Conservation (phyloP, 2,113 vertebrate species). For the Ptyas mucosa region DNA sequence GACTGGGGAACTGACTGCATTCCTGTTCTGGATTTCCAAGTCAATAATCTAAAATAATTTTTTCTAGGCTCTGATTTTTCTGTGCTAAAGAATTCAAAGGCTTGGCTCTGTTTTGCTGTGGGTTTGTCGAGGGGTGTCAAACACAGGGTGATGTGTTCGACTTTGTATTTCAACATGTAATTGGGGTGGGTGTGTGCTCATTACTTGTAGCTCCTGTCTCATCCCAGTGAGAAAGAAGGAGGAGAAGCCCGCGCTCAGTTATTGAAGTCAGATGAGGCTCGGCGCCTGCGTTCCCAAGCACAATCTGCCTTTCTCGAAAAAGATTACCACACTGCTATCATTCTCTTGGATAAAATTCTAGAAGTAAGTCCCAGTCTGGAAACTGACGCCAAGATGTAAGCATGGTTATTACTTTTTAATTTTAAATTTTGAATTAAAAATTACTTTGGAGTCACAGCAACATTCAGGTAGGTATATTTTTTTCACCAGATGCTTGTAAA, state of each 20-base stretch:
- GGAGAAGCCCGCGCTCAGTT: constrained; percentile 86
- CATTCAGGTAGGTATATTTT: background rate
- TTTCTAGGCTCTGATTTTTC: background rate
- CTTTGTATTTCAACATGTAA: constrained; percentile 26
- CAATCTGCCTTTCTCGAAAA: constrained; percentile 67
- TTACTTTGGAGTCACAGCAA: background rate
- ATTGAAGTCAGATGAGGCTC: constrained; percentile 86
- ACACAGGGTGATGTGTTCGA: no score
- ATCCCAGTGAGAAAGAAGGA: constrained; percentile 83
- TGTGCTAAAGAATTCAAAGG: background rate
- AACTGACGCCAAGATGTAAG: constrained; percentile 25
- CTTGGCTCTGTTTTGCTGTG: no score
- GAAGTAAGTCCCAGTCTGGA: constrained; percentile 75
- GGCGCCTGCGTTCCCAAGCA: constrained; percentile 79
- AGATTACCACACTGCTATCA: constrained; percentile 77
- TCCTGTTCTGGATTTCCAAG: background rate
- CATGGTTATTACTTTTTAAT: background rate
- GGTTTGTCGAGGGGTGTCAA: no score
- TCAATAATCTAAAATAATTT: background rate
- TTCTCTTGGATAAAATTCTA: constrained; percentile 82
- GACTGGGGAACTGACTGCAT: background rate
- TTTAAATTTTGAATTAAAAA: background rate
- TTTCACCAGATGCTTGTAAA: background rate
- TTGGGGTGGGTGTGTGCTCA: background rate
- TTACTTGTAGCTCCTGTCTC: constrained; percentile 83